Conservation (phyloP, 2,113 vertebrate genomes). For the Chaetorhynchus papuensis region DNA sequence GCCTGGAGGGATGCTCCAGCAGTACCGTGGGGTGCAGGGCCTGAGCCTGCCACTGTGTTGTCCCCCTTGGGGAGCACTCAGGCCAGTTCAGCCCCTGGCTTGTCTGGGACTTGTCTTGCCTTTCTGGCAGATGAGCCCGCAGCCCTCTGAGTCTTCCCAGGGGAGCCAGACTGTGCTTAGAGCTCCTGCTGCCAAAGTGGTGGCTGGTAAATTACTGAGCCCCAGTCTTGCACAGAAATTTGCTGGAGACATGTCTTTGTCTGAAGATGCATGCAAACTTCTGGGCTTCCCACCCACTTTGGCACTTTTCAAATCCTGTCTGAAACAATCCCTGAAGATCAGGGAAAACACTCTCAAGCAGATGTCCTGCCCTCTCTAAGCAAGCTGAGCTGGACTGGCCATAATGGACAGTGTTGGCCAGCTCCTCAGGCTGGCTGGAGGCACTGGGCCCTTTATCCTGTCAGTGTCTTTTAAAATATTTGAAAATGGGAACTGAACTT, state of each 20-base stretch:
- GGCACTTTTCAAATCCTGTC: background rate
- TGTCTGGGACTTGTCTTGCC: background rate
- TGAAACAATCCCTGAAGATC: background rate
- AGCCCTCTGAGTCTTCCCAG: background rate
- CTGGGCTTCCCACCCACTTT: background rate
- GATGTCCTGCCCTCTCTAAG: background rate
- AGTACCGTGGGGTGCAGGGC: background rate
- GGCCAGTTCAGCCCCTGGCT: background rate
- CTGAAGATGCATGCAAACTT: background rate
- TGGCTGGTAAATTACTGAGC: background rate
- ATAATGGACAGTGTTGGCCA: accelerated
- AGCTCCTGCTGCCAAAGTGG: background rate
- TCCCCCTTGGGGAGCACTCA: background rate
- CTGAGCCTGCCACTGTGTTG: background rate
- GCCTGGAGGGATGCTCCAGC: background rate
- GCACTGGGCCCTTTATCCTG: background rate
- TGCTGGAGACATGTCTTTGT: background rate
- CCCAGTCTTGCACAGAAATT: background rate
- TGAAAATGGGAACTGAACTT: background rate
- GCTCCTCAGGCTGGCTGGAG: background rate
- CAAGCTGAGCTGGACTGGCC: background rate
- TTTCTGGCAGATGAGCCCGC: background rate
- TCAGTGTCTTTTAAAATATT: background rate
- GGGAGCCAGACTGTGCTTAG: background rate
- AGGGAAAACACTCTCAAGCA: background rate